Evolutionary conservation across 1,140 invertebrate species (phyloP).

Genomic region (Ctenoplectra terminalis): DNA sequence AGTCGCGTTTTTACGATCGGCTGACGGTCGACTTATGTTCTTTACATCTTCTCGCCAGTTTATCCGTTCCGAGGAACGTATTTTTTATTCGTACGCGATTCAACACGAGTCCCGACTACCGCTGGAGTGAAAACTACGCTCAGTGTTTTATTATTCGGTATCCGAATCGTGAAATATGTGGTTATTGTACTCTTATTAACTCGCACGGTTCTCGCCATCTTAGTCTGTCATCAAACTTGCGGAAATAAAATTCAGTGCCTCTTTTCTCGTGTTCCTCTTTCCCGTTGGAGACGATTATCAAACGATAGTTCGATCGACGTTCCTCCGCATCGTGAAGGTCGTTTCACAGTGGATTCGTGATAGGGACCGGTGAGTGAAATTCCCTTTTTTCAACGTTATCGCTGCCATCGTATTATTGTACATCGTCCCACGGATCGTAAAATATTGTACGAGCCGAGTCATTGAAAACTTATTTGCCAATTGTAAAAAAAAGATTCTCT

Average conservation of each 20-base stretch:
- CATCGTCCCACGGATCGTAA: background rate
- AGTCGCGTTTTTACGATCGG: slow-evolving; percentile 61
- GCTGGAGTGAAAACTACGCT: background rate
- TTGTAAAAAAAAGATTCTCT: background rate
- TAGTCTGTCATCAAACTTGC: slow-evolving; percentile 61
- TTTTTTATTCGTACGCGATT: slow-evolving; percentile 13
- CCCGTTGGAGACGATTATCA: background rate
- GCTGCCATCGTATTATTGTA: slow-evolving; percentile 10
- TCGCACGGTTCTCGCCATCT: slow-evolving; percentile 62
- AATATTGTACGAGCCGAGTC: background rate
- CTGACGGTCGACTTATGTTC: slow-evolving; percentile 27
- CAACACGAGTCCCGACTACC: background rate
- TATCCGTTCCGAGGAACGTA: background rate
- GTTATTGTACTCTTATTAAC: slow-evolving; percentile 33
- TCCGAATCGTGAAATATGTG: slow-evolving; percentile 54
- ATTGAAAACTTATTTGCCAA: background rate
- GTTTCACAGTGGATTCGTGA: background rate
- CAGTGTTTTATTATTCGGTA: background rate
- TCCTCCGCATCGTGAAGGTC: background rate
- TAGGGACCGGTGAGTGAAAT: slow-evolving; percentile 35
- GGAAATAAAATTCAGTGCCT: slow-evolving; percentile 15
- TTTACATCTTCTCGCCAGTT: slow-evolving; percentile 16
- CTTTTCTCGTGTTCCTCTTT: background rate
- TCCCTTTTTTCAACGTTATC: background rate
- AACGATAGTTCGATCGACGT: background rate